Percentiles rank a stretch among this genome's conserved stretches.
phyloP scores from a whole-genome alignment of 2,797 vertebrate species.

The Oreochromis grahami region DNA sequence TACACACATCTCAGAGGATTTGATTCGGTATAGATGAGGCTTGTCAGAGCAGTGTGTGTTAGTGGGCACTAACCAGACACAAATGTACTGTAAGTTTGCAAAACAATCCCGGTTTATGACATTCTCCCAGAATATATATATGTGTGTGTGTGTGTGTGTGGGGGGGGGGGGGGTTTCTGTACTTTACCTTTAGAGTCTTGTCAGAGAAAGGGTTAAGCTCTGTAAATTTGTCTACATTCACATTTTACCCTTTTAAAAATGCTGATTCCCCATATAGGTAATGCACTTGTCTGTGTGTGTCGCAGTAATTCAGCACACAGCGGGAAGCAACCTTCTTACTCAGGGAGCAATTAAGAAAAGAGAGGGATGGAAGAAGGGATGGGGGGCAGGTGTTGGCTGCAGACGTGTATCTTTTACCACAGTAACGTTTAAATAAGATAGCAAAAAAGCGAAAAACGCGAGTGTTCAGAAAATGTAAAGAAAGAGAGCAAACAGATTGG shows the following conservation, averaged over 20 bases:
- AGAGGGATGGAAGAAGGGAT: neutral
- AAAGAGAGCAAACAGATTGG: slow-evolving; percentile 29
- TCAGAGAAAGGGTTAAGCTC: slow-evolving; percentile 13
- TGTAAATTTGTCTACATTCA: slow-evolving; percentile 6
- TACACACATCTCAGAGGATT: slow-evolving; percentile 64
- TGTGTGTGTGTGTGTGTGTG: neutral
- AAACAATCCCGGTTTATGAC: slow-evolving; percentile 31
- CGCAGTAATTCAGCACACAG: slow-evolving; percentile 28
- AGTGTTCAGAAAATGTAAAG: slow-evolving; percentile 22
- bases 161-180: neutral
- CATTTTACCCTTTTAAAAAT: slow-evolving; percentile 25
- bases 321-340: slow-evolving; percentile 33
- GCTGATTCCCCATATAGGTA: slow-evolving; percentile 19
- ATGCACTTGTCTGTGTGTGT: neutral
- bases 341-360: slow-evolving; percentile 40
- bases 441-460: neutral
- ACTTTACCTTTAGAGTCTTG: neutral
- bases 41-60: slow-evolving; percentile 48
- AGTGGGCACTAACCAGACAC: slow-evolving; percentile 34
- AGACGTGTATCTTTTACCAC: neutral
- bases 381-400: neutral
- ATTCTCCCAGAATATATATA: neutral
- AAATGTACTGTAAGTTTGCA: slow-evolving; percentile 30
- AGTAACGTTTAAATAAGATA: slow-evolving; percentile 10
- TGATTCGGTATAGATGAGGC: slow-evolving; percentile 61